Evolutionary conservation across 2,797 vertebrate species (phyloP), one percentile per base, ranked within the genome.

Genomic region (Microchirus variegatus): DNA sequence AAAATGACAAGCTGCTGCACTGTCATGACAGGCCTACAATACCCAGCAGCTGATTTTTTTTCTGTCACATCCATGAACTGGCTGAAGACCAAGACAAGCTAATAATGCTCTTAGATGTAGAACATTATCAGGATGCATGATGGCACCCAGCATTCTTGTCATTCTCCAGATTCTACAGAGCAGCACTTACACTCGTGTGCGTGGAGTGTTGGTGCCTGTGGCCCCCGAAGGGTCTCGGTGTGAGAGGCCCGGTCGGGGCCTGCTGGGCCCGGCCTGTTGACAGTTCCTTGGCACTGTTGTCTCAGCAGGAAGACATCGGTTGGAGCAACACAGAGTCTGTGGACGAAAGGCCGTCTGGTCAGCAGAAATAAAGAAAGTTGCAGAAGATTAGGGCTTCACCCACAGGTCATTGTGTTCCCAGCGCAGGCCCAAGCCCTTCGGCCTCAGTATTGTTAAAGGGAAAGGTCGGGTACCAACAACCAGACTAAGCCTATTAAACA

Each of bases 241-340:
- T 69, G 74, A 81, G 95, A 92, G 94, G 90, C 65, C 2, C 41
- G n/a, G 70, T 51, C 62, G 46, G 59, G 80, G 88, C 88, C 89
- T 82, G 91, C 94, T 92, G 94, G 93, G 93, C 91, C 90, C 83
- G 90, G 90, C 74, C 91, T 90, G 95, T 93, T 95, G 95, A 97
- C 96, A 96, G 94, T 87, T 94, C 90, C 94, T 95, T 95, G 94
- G 92, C 95, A 93, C 93, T 94, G 94, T 95, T 94, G 93, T 95
- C 96, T 94, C 97, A 95, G 95, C 96, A 95, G 96, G 95, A 96
- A 95, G 92, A 94, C 95, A 95, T 96, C 94, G 94, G 95, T 95
- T 92, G 93, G 92, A 95, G 95, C 94, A 96, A 94, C 93, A 94
- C 94, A 93, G 94, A 93, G 91, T 91, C 93, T 82, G 83, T 82